phyloP scores from a whole-genome alignment of 1,140 invertebrate species.

The Subanguina moxae region DNA sequence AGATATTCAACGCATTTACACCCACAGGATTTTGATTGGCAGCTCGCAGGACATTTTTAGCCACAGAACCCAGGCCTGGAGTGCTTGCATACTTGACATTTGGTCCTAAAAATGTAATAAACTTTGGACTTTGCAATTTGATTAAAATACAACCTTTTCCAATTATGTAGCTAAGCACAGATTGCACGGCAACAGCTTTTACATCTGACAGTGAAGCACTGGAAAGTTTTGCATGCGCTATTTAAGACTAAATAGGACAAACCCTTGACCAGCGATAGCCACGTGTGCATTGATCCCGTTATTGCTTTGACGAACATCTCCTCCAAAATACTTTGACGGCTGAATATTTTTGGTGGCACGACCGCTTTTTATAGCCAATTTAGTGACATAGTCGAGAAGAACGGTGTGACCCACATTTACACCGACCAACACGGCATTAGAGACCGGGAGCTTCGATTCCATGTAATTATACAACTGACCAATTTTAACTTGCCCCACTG shows the following conservation, averaged over 20 bases:
- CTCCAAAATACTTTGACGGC: slow-evolving; percentile 42
- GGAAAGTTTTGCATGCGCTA: no score
- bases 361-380: slow-evolving; percentile 15
- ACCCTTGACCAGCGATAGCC: slow-evolving; percentile 48
- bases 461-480: slow-evolving; percentile 36
- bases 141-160: slow-evolving; percentile 29
- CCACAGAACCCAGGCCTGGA: slow-evolving; percentile 35
- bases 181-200: slow-evolving; percentile 46
- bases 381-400: slow-evolving; percentile 48
- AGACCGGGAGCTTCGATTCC: slow-evolving; percentile 38
- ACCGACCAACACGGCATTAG: slow-evolving; percentile 50
- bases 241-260: no score
- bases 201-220: slow-evolving; percentile 43
- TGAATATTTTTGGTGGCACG: neutral
- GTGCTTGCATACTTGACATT: slow-evolving; percentile 36
- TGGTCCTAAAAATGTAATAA: slow-evolving; percentile 27
- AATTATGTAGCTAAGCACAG: slow-evolving; percentile 45
- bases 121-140: neutral
- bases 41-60: slow-evolving; percentile 30
- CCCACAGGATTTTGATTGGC: slow-evolving; percentile 44
- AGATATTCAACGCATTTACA: slow-evolving; percentile 41
- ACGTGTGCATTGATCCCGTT: slow-evolving; percentile 47
- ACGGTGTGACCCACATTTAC: slow-evolving; percentile 52
- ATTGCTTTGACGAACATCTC: slow-evolving; percentile 42
- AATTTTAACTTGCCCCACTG: slow-evolving; percentile 30